phyloP scores from a whole-genome alignment of 2,113 vertebrate species.

The Colius striatus region DNA sequence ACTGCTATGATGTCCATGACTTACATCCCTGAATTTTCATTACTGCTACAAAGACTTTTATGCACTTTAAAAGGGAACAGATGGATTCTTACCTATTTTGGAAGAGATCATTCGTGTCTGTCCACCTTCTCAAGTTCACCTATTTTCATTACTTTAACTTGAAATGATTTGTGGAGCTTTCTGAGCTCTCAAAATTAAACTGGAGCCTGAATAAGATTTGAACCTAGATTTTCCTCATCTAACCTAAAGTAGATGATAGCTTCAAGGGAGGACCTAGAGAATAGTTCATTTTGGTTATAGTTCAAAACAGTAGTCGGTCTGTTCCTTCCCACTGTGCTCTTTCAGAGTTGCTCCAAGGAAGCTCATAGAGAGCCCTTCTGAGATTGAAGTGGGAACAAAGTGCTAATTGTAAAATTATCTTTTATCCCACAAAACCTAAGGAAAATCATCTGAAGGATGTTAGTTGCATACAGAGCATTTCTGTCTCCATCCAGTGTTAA shows the following conservation, averaged over 20 bases:
- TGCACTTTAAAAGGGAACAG: conserved; percentile 64
- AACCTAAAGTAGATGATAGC: conserved; percentile 50
- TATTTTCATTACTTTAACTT: conserved; percentile 67
- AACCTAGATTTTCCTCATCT: conserved; percentile 60
- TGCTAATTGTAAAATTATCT: conserved; percentile 69
- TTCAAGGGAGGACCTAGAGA: conserved; percentile 58
- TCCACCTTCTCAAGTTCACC: conserved; percentile 68
- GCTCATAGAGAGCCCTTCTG: conserved; percentile 52
- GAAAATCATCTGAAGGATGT: conserved; percentile 58
- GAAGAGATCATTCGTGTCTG: conserved; percentile 62
- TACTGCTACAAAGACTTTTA: conserved; percentile 61
- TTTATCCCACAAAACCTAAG: conserved; percentile 48
- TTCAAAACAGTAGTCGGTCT: conserved; percentile 62
- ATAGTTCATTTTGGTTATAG: conserved; percentile 64
- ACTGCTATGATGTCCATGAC: conserved; percentile 67
- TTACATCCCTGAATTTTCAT: conserved; percentile 71
- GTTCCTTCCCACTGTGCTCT: conserved; percentile 56
- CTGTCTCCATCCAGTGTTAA: conserved; percentile 58
- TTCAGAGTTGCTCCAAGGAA: conserved; percentile 61
- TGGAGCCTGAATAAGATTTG: conserved; percentile 59
- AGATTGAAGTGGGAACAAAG: conserved; percentile 68
- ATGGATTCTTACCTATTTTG: conserved; percentile 67
- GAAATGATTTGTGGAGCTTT: conserved; percentile 65
- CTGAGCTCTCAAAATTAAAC: conserved; percentile 67
- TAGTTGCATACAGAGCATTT: conserved; percentile 67